phyloP scores from a whole-genome alignment of 2,113 vertebrate species.

The Trogon surrucura region DNA sequence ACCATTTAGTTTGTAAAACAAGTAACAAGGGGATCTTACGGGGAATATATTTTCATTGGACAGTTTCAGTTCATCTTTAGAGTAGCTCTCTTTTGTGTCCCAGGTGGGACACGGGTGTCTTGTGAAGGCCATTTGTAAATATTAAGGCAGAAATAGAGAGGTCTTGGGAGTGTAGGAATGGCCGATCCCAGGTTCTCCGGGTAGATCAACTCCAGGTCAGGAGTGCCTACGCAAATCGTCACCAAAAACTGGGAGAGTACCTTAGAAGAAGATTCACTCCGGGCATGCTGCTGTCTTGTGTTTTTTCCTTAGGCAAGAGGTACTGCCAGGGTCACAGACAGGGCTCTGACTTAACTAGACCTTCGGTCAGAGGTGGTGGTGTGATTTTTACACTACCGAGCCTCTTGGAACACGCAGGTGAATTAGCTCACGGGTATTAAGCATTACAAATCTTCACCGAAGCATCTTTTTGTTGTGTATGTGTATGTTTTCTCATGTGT shows the following conservation, averaged over 20 bases:
- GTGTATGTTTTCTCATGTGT: background rate
- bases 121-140: background rate
- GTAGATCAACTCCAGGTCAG: background rate
- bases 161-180: background rate
- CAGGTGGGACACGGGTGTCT: background rate
- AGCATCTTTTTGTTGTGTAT: background rate
- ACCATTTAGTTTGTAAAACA: background rate
- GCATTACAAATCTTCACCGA: background rate
- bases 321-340: background rate
- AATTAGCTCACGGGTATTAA: background rate
- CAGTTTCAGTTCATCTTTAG: background rate
- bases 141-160: background rate
- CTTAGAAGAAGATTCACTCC: background rate
- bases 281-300: background rate
- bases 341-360: background rate
- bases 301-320: background rate
- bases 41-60: background rate
- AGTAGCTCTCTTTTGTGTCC: background rate
- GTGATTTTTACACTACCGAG: background rate
- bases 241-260: background rate
- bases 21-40: accelerated
- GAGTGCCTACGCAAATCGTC: background rate
- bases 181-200: background rate
- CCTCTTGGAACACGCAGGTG: background rate
- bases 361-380: background rate